Evolutionary conservation across 2,797 vertebrate genomes (phyloP), one percentile per base, ranked within the genome.

Genomic region (Tragelaphus oryx): DNA sequence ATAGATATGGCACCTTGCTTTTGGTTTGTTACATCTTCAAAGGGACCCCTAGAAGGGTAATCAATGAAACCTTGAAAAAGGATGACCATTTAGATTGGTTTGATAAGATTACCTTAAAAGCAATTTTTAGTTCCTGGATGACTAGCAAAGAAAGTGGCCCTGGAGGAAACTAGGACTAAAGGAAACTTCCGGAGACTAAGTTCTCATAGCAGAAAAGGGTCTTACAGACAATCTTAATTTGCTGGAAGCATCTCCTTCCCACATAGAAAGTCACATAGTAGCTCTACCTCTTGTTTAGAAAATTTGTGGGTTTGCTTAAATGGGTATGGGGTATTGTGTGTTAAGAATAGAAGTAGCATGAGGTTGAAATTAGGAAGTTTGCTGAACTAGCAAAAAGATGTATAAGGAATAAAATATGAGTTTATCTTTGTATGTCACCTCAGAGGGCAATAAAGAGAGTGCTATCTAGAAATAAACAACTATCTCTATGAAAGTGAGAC

Each of bases 121-220:
- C 41, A 91, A 80, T 95, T 94, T 95, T 94, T 46, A 62, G 30
- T 93, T 93, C 50, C 92, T 55, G 20, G 86, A 95, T 83, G 30
- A 71, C 9, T 92, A 81, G n/a, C 30, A 92, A 94, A 89, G 26
- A 59, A 86, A 83, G 46, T 37, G 1, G 24, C 20, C 68, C 50
- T 75, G n/a, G 54, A 87, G 78, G 86, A 93, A 50, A 7, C 11
- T 33, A 12, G 54, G 13, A 62, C 28, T 85, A 7, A 79, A 79
- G 30, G 10, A 91, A 95, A 46, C 4, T 26, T 91, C 60, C n/a
- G 79, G 54, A 87, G 65, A 55, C 18, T 6, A 44, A 81, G 18
- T 65, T 78, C 33, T 79, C 55, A 7, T 3, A 78, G 33, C 18
- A 20, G 7, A 30, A 75, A 82, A 87, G 30, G 16, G 12, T 52